Percentiles rank a stretch among this genome's conserved stretches.
Evolutionary conservation across 2,113 vertebrate species (phyloP).

Genomic region (Phainopepla nitens): DNA sequence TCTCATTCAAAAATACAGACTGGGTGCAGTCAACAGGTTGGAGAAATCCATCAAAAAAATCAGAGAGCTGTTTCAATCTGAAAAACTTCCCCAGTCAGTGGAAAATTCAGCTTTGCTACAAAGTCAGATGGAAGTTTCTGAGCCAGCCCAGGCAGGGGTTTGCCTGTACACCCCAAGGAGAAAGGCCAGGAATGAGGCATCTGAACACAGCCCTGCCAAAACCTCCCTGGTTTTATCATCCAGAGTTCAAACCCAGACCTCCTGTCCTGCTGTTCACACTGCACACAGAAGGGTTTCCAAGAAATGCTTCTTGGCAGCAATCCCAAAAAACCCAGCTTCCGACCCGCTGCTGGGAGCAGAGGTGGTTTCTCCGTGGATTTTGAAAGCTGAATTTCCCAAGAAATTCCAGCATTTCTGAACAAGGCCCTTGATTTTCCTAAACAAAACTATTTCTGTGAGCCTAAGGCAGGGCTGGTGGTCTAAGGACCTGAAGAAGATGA

Average conservation of each 20-base stretch:
- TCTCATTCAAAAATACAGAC: not conserved
- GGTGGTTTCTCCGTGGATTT: not conserved
- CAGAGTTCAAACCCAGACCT: not conserved
- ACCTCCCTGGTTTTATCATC: slow-evolving; percentile 15
- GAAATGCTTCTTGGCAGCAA: not conserved
- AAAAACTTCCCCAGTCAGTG: not conserved
- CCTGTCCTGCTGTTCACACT: not conserved
- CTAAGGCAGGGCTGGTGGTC: not conserved
- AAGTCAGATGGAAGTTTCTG: not conserved
- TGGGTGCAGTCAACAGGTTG: not conserved
- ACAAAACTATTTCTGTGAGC: not conserved
- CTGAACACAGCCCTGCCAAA: not conserved
- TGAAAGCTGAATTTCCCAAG: not conserved
- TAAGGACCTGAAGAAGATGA: not conserved
- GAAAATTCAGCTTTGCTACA: not conserved
- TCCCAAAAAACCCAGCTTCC: not conserved
- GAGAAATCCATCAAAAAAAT: not conserved
- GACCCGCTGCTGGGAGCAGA: not conserved
- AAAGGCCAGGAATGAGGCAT: not conserved
- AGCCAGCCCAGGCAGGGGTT: not conserved
- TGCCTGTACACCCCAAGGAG: not conserved
- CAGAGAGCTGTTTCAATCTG: not conserved
- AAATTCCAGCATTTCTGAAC: not conserved
- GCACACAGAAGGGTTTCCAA: not conserved
- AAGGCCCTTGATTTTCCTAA: not conserved